phyloP scores from a whole-genome alignment of 2,888 invertebrate species.

The Lapara coniferarum region DNA sequence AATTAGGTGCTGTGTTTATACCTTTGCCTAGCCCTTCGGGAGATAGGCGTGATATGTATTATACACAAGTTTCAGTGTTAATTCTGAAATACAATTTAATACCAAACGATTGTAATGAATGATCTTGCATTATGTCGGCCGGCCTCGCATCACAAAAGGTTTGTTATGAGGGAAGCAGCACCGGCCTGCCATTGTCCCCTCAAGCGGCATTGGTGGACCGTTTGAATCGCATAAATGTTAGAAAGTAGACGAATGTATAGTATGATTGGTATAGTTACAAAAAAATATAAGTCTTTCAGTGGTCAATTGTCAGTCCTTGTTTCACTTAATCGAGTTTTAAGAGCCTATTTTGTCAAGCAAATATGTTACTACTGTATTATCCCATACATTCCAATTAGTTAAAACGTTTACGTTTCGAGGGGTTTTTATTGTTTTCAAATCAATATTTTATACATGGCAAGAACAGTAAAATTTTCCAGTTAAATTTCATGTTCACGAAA shows the following conservation, averaged over 20 bases:
- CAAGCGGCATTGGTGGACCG: conserved; percentile 43
- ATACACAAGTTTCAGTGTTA: no score
- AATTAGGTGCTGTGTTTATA: no score
- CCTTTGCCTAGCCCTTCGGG: no score
- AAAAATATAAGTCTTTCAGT: no score
- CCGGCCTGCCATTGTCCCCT: conserved; percentile 54
- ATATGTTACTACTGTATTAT: no score
- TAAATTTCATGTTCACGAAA: conserved; percentile 35
- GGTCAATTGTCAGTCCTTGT: no score
- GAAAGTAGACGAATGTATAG: background rate
- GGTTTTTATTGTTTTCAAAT: background rate
- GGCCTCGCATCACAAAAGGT: conserved; percentile 52
- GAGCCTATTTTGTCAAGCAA: no score
- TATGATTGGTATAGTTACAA: no score
- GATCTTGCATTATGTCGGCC: conserved; percentile 39
- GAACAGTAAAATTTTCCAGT: background rate
- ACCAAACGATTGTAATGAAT: conserved; percentile 3
- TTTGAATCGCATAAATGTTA: conserved; percentile 37
- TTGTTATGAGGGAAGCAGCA: conserved; percentile 52
- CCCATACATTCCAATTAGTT: no score
- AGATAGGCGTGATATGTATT: no score
- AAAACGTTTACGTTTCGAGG: no score
- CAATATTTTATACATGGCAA: conserved; percentile 4
- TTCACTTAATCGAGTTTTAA: no score
- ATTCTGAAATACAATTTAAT: background rate